Base-by-base conservation (phyloP, 2,113 vertebrate genomes). In the Catharus bicknelli region DNA sequence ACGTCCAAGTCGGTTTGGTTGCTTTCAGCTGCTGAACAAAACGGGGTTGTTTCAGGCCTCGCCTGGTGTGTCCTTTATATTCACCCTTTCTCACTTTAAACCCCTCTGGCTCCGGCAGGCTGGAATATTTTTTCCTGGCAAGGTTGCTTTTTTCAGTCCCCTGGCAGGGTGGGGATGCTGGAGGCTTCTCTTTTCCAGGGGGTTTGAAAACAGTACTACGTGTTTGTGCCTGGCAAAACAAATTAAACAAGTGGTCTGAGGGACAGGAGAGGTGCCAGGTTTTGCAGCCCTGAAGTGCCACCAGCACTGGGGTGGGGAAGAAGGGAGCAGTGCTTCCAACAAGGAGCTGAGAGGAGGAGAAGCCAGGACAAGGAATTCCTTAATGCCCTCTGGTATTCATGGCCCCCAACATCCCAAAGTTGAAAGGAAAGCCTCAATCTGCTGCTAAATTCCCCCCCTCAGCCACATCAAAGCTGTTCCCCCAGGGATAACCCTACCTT, bases 1-100 rank as follows among this genome's bases (percentile, higher is more conserved):
- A 27, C 72, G 0, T 91, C 82, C 86, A 51, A 94, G 67, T 72
- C 48, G 70, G 90, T 82, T 93, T 79, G 62, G 82, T 86, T 51
- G 86, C 88, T 92, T 96, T 94, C 93, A 94, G 90, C 43, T 68
- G 58, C 81, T 45, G 77, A 91, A 95, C 90, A 91, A 96, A 95
- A 95, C 38, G 2, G 58, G 54, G 90, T 50, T 91, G 83, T 92
- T 95, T 59, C 84, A 76, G 75, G 73, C 82, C 91, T 96, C 2
- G 77, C 76, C 84, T 92, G 89, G 54, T 90, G 67, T 86, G 81
- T 94, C 84, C 90, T 95, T 91, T 95, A 79, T 90, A 83, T 87
- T 88, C 87, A 11, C 38, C 62, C 76, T 48, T 76, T 69, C n/a
- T 77, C 25, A 16, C 69, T 88, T 91, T 92, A 95, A 93, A 82